phyloP scores from a whole-genome alignment of 1,140 invertebrate species.

The Drosophila saltans region DNA sequence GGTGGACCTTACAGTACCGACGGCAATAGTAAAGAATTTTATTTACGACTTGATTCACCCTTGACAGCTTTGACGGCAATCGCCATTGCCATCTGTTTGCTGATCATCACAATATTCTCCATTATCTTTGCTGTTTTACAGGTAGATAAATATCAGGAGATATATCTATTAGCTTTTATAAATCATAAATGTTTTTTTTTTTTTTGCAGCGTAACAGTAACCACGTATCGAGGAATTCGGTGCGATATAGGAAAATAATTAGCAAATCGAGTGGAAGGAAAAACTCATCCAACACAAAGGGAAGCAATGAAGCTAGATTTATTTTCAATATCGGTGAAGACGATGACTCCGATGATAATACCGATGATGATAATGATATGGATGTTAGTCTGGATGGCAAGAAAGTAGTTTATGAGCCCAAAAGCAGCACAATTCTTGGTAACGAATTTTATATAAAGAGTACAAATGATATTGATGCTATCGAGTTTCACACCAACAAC shows the following conservation, averaged over 20 bases:
- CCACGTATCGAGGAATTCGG: conserved; percentile 62
- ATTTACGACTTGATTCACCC: conserved; percentile 69
- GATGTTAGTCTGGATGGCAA: conserved; percentile 29
- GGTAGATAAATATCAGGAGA: conserved; percentile 83
- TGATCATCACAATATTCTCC: conserved; percentile 87
- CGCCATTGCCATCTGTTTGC: conserved; percentile 87
- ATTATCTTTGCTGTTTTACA: conserved; percentile 88
- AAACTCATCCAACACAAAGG: conserved; percentile 11
- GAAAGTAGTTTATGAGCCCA: conserved; percentile 54
- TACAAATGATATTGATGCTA: conserved; percentile 80
- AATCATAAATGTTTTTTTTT: neutral
- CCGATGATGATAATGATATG: conserved; percentile 51
- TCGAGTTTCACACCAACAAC: conserved; percentile 65
- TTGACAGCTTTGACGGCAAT: conserved; percentile 87
- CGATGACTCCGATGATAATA: conserved; percentile 50
- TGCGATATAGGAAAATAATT: conserved; percentile 64
- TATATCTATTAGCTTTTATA: neutral
- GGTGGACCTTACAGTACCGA: conserved; percentile 72
- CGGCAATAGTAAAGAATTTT: conserved; percentile 80
- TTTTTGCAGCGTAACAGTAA: conserved; percentile 62
- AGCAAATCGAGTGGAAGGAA: conserved; percentile 38
- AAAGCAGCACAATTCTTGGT: conserved; percentile 50
- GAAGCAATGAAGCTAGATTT: conserved; percentile 59
- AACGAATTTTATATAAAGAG: conserved; percentile 76
- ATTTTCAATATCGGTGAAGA: conserved; percentile 70